A percentile compares a stretch with the other conserved stretches of the same genome.
phyloP scores from a whole-genome alignment of 2,113 vertebrate species.

The Cryptomyrus ogoouensis region DNA sequence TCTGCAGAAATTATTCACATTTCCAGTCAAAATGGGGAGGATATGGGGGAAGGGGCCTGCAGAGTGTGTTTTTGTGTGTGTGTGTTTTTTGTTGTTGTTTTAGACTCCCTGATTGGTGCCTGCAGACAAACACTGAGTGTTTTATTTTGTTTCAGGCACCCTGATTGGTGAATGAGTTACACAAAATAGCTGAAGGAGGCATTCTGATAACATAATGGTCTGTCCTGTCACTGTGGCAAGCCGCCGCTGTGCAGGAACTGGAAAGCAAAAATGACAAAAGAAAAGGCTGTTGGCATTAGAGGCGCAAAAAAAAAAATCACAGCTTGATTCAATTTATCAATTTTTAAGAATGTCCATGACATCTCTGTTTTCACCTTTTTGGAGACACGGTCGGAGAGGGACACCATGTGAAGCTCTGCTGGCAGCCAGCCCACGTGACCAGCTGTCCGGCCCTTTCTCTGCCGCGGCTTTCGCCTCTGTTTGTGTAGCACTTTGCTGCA shows the following conservation, averaged over 20 bases:
- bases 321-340: conserved; percentile 22
- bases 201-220: not conserved
- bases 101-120: not conserved
- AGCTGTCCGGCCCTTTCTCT: conserved; percentile 21
- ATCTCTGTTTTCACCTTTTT: conserved; percentile 29
- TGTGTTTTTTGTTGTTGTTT: not conserved
- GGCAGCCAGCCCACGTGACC: conserved; percentile 9
- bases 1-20: conserved; percentile 9
- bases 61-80: not conserved
- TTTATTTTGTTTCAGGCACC: not conserved
- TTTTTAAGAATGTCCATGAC: conserved; percentile 21
- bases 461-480: not conserved
- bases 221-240: not conserved
- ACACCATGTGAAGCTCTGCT: conserved; percentile 1
- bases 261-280: not conserved
- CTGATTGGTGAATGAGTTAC: conserved; percentile 1
- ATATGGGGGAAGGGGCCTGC: not conserved
- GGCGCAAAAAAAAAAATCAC: not conserved
- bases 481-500: conserved; percentile 21
- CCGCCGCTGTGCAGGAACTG: not conserved
- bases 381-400: not conserved
- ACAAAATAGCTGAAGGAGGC: not conserved
- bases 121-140: not conserved
- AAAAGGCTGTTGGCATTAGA: not conserved
- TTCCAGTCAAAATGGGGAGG: not conserved